A percentile compares a stretch with the other conserved stretches of the same genome.
phyloP scores from a whole-genome alignment of 2,888 invertebrate genomes.

The Cheiracanthium punctorium region DNA sequence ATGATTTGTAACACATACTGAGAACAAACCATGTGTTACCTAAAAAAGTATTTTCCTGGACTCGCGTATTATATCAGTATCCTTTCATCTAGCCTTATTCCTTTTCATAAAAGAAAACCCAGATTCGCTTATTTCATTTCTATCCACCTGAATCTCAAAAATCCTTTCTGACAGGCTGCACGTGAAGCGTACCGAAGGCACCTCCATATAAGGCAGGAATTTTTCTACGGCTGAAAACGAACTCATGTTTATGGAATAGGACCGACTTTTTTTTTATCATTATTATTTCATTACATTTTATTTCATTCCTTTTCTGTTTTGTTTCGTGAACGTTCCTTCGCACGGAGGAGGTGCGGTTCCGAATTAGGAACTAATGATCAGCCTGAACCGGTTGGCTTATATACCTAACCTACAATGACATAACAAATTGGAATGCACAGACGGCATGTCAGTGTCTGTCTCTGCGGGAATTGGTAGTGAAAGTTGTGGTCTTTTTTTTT shows the following conservation, averaged over 20 bases:
- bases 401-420: neutral
- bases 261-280: neutral
- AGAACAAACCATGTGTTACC: too few species aligned
- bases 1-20: too few species aligned
- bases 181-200: neutral
- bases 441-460: too few species aligned
- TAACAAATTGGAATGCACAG: too few species aligned
- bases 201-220: neutral
- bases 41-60: too few species aligned
- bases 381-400: neutral
- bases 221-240: neutral
- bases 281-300: too few species aligned
- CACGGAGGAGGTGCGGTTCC: too few species aligned
- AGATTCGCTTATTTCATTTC: neutral
- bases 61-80: too few species aligned
- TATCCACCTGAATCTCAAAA: neutral
- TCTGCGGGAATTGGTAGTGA: too few species aligned
- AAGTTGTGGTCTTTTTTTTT: too few species aligned
- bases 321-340: too few species aligned
- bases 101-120: neutral
- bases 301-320: too few species aligned
- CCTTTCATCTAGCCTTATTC: neutral
- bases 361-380: neutral
- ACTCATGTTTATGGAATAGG: neutral
- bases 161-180: neutral